phyloP scores from a whole-genome alignment of 2,113 vertebrate species.

The Pelecanoides urinatrix region DNA sequence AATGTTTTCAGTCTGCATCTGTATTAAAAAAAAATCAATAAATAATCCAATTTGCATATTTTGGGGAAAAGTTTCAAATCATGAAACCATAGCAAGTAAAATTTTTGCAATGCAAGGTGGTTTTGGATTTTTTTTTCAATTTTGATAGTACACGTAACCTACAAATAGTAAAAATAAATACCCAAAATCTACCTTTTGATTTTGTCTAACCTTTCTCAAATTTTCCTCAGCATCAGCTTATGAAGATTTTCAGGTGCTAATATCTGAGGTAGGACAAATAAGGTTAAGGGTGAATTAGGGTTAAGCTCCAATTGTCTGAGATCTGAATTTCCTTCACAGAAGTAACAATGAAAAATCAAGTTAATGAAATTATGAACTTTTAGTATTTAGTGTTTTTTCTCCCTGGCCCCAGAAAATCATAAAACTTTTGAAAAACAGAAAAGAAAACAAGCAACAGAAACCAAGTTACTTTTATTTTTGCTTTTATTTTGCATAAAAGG shows the following conservation, averaged over 20 bases:
- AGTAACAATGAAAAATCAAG: neutral
- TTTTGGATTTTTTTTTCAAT: no score
- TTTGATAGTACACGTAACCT: neutral
- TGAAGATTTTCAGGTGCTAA: neutral
- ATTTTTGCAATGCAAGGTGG: neutral
- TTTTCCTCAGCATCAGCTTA: neutral
- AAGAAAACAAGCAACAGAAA: neutral
- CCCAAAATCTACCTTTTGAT: neutral
- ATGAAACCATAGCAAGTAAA: neutral
- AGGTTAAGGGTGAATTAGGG: neutral
- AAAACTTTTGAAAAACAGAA: neutral
- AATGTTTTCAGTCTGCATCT: neutral
- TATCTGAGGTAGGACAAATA: neutral
- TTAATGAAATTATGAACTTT: neutral
- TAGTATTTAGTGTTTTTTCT: neutral
- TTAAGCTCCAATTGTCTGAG: neutral
- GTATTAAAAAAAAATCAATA: neutral
- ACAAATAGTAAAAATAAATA: neutral
- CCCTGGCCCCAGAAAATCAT: neutral
- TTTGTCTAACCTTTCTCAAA: neutral
- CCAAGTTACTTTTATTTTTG: neutral
- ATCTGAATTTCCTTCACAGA: neutral
- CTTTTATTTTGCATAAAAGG: no score
- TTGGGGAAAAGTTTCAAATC: neutral
- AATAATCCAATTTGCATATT: neutral